These are phyloP conservation scores for Drosophila melanica DNA, from an alignment of 1,140 invertebrate species.

Conservation along the genomic window DNA sequence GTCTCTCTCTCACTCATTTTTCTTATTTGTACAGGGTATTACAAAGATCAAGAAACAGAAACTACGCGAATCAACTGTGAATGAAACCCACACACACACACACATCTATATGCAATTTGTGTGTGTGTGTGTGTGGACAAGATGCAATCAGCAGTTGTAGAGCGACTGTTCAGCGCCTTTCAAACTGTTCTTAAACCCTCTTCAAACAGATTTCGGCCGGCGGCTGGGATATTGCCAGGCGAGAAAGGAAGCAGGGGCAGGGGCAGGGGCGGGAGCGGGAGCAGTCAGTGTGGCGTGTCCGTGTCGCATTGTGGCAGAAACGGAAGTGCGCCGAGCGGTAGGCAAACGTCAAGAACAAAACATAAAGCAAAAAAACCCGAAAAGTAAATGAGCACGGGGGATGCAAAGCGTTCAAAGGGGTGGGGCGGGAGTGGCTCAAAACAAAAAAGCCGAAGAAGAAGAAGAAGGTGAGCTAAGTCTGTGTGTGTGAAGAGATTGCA, in stretches of 20 bases:
- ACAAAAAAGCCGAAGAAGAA: conserved; percentile 21
- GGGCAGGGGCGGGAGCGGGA: background rate
- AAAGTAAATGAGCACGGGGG: conserved; percentile 29
- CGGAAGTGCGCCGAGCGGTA: conserved; percentile 34
- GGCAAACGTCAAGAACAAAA: conserved; percentile 32
- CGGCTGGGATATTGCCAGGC: background rate
- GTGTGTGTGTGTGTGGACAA: conserved; percentile 1
- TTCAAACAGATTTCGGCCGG: conserved; percentile 12
- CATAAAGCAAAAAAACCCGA: conserved; percentile 19
- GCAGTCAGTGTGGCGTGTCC: conserved; percentile 28
- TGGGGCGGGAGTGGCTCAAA: background rate
- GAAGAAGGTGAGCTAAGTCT: background rate
- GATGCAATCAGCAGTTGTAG: conserved; percentile 28
- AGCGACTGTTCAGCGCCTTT: conserved; percentile 15
- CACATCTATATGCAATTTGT: background rate
- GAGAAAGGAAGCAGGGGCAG: background rate
- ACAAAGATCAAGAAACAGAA: background rate
- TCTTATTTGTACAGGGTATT: background rate
- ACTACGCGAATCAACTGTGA: conserved; percentile 29
- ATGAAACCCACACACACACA: conserved; percentile 19
- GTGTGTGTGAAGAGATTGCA: conserved; percentile 15
- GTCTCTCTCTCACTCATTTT: no score
- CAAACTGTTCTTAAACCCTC: conserved; percentile 17
- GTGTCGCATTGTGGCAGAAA: conserved; percentile 36
- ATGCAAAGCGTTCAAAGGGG: conserved; percentile 2